Base-by-base conservation (phyloP, 2,888 invertebrate species). In the Melipona bicolor region DNA sequence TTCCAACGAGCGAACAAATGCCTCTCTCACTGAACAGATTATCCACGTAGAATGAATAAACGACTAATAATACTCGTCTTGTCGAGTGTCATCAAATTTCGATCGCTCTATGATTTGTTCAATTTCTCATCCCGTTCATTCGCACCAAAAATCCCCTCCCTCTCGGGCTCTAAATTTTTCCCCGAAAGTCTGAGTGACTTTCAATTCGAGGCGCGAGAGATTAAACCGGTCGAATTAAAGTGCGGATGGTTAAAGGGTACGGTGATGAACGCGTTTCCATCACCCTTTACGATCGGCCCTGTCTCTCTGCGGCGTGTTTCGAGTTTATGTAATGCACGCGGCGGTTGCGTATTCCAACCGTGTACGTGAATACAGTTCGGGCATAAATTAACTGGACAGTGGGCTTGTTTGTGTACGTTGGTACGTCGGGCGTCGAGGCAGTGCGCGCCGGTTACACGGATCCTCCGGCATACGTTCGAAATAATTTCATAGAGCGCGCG, bases 301-400 rank as follows among this genome's bases (percentile, higher is more conserved):
- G 83, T 89, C 84, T 84, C 85, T 83, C 81, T 86, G 87, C 69
- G 88, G 85, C 86, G 74, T 90, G 90, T 92, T 90, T 88, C 87
- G 81, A 90, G 90, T 91, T 92, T 91, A 90, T 89, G 91, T 89
- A 92, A 92, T 91, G 90, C 86, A 77, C 85, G 89, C 87, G 88
- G 86, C 86, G 85, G 82, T 90, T 87, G 86, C 88, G 88, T 91
- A 92, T 90, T 90, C 89, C 84, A 83, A 68, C 81, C 83, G 84
- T 90, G 88, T 83, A 75, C 81, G 77, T 77, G 88, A 77, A 89
- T 90, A 87, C 87, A 89, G 89, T 88, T 79, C 73, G 81, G 79
- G 87, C 88, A 91, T 92, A 92, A 92, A 92, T 92, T 92, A 92
- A 91, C 91, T 88, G 81, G 87, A 82, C 86, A 80, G 83, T 81